A percentile compares a stretch with the other conserved stretches of the same genome.
phyloP scores from a whole-genome alignment of 2,797 vertebrate species.

The Pagetopsis macropterus region DNA sequence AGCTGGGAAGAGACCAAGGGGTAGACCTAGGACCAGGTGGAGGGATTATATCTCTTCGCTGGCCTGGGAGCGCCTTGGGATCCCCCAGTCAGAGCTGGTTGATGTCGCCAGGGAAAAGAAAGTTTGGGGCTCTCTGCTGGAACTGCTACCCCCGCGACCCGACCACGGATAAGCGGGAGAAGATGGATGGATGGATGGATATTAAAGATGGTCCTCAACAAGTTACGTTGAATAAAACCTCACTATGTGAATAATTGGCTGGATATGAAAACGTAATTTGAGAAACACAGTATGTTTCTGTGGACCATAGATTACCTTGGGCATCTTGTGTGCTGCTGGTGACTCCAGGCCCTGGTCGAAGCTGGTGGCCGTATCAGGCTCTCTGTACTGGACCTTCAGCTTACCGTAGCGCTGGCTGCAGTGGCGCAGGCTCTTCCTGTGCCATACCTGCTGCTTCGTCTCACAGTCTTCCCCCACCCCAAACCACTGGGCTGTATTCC shows the following conservation, averaged over 20 bases:
- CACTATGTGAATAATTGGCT: neutral
- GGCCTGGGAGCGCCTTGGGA: too few species aligned
- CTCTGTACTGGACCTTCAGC: slow-evolving; percentile 92
- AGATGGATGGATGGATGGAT: too few species aligned
- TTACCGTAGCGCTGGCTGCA: slow-evolving; percentile 97
- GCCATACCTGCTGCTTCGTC: slow-evolving; percentile 91
- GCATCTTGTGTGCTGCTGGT: slow-evolving; percentile 87
- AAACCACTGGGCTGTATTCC: slow-evolving; percentile 94
- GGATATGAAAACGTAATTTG: neutral
- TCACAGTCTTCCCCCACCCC: slow-evolving; percentile 92
- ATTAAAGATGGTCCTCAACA: neutral
- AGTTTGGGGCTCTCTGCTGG: too few species aligned
- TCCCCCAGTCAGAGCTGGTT: too few species aligned
- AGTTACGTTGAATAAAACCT: neutral
- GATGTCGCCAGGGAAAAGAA: too few species aligned
- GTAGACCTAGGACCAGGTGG: too few species aligned
- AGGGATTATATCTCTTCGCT: too few species aligned
- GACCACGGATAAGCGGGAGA: too few species aligned
- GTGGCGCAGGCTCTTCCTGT: slow-evolving; percentile 95
- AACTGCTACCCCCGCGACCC: too few species aligned
- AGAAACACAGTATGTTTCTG: neutral
- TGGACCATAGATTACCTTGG: slow-evolving; percentile 83
- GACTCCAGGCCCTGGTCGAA: slow-evolving; percentile 90
- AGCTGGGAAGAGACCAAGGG: too few species aligned
- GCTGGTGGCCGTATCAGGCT: slow-evolving; percentile 87